phyloP scores from a whole-genome alignment of 2,113 vertebrate species.

The Sylvia atricapilla region DNA sequence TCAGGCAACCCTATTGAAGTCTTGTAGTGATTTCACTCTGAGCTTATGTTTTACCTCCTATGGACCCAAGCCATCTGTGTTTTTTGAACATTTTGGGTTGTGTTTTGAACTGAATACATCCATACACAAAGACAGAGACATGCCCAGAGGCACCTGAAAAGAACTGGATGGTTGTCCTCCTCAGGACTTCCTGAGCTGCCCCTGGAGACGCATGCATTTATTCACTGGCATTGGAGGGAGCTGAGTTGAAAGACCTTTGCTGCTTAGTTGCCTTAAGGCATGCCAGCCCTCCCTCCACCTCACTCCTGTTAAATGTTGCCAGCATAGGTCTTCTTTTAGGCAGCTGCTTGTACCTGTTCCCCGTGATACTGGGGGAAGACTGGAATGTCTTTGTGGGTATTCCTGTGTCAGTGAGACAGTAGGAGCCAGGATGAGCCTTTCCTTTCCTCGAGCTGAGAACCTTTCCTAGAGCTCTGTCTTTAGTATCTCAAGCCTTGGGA shows the following conservation, averaged over 20 bases:
- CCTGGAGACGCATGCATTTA: not conserved
- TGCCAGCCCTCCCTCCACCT: not conserved
- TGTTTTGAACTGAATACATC: not conserved
- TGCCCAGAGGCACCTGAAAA: not conserved
- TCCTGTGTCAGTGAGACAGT: not conserved
- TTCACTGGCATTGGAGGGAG: not conserved
- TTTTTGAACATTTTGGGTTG: not conserved
- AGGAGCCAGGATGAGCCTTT: not conserved
- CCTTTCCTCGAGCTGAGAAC: not conserved
- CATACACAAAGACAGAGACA: not conserved
- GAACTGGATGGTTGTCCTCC: not conserved
- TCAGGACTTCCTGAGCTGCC: not conserved
- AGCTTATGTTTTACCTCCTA: not conserved
- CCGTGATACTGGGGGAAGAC: not conserved
- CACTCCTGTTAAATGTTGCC: not conserved
- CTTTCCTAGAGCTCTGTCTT: not conserved
- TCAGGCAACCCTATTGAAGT: not conserved
- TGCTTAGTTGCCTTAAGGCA: not conserved
- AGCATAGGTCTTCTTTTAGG: fast-evolving
- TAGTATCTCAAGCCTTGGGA: not conserved
- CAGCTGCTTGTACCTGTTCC: not conserved
- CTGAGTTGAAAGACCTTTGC: not conserved
- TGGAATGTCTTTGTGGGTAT: not conserved
- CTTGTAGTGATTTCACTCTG: not conserved
- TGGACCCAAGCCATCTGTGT: not conserved